phyloP scores from a whole-genome alignment of 2,888 invertebrate species.

The Ametastegia equiseti region DNA sequence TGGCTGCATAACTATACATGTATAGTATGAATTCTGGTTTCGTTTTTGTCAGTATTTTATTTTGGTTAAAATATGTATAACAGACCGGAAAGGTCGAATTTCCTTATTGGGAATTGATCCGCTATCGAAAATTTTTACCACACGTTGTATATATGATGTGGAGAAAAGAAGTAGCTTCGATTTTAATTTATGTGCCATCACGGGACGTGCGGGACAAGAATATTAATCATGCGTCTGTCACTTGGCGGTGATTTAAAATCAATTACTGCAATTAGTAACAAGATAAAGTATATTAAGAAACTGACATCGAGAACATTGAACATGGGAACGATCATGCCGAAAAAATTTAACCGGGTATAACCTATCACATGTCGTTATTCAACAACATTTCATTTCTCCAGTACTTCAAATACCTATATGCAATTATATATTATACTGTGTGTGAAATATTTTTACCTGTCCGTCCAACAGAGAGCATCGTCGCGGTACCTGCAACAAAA shows the following conservation, averaged over 20 bases:
- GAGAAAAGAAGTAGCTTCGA: background rate
- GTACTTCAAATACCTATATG: background rate
- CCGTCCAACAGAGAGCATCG: slow-evolving; percentile 92
- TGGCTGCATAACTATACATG: slow-evolving; percentile 47
- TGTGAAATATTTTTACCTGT: slow-evolving; percentile 82
- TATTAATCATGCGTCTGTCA: slow-evolving; percentile 28
- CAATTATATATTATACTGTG: too few species aligned
- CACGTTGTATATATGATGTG: background rate
- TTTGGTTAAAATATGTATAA: background rate
- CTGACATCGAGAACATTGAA: slow-evolving; percentile 12
- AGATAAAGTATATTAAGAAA: slow-evolving; percentile 2
- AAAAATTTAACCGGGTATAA: background rate
- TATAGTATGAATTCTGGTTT: too few species aligned
- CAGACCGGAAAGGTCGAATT: background rate
- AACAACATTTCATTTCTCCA: background rate
- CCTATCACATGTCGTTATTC: background rate
- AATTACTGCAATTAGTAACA: slow-evolving; percentile 36
- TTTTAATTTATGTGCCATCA: slow-evolving; percentile 30
- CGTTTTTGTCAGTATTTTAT: background rate
- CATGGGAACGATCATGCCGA: slow-evolving; percentile 1
- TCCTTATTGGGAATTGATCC: background rate
- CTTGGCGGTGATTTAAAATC: slow-evolving; percentile 31
- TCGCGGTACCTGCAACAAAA: slow-evolving; percentile 89
- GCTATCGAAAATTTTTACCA: background rate
- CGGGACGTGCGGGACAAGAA: slow-evolving; percentile 12